A percentile compares a stretch with the other conserved stretches of the same genome.
Conservation (phyloP, 2,797 vertebrate species). For the Eidolon dupreanum region DNA sequence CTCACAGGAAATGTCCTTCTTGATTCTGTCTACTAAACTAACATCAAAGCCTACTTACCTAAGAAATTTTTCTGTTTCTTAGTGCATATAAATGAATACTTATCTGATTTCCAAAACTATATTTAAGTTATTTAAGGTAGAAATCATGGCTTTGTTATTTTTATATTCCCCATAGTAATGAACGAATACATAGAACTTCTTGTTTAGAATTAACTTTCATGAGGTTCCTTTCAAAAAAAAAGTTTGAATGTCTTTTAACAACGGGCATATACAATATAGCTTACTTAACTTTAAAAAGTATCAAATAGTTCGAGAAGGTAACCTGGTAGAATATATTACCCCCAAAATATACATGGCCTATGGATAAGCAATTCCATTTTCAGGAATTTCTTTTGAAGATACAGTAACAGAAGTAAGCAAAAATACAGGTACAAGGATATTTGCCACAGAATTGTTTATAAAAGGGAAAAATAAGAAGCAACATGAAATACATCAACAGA, state of each 20-base stretch:
- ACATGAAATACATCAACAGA: neutral
- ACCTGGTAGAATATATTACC: neutral
- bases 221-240: neutral
- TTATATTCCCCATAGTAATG: neutral
- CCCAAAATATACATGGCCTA: neutral
- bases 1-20: neutral
- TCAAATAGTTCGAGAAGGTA: neutral
- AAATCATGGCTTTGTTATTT: neutral
- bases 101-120: neutral
- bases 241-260: neutral
- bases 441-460: neutral
- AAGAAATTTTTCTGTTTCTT: neutral
- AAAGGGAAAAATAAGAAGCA: slow-evolving; percentile 12
- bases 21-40: neutral
- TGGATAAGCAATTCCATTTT: slow-evolving; percentile 9
- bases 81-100: neutral
- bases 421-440: neutral
- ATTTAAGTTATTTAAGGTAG: neutral
- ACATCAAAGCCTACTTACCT: neutral
- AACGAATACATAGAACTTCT: neutral
- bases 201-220: slow-evolving; percentile 6
- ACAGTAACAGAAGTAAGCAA: neutral
- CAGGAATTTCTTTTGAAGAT: neutral
- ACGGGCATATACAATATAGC: neutral
- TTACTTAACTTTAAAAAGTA: neutral